Evolutionary conservation across 2,888 invertebrate genomes (phyloP), one percentile per base, ranked within the genome.

Genomic region (Himalopsyche anomala): DNA sequence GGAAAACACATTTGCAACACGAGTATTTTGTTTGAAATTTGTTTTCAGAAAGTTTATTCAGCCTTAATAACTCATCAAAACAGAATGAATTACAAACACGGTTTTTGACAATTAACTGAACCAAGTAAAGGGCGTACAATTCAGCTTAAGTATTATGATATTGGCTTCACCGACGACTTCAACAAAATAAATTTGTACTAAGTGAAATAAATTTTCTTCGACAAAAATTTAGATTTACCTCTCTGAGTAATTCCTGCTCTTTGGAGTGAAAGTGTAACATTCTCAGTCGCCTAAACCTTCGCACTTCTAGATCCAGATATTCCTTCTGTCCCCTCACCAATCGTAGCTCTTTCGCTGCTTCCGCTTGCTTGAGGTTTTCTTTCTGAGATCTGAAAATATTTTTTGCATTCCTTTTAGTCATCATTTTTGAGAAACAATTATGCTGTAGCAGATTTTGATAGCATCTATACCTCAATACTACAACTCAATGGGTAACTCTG

Each of bases 261-360:
- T 98, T 94, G 90, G 96, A 96, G 90, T 99, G 98, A 90, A 95
- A 95, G 89, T 96, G 95, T 87, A 98, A 94, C 92, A 98, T 95
- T 91, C 97, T 97, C 93, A 97, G 96, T 91, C 99, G 95, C 86
- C 97, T 95, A 92, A 98, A 98, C 91, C 98, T 97, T 62, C 99
- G 94, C 91, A 98, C 95, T 94, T 99, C 98, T 90, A 98, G 94
- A 90, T 98, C 98, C 90, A 98, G 94, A 91, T 97, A 97, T 91
- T 98, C 97, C 90, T 97, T 96, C 92, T 99, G 99, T 89, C 96
- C 96, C 86, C 97, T 95, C 89, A 97, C 94, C 90, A 99, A 94
- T 89, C 97, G 94, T 92, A 97, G 96, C 92, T 98, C 97, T 90
- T 98, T 98, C 90, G 97, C 97, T 88, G 97, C 97, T 91, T 98